Evolutionary conservation across 2,797 vertebrate genomes (phyloP).

Genomic region (Phalloptychus januarius): DNA sequence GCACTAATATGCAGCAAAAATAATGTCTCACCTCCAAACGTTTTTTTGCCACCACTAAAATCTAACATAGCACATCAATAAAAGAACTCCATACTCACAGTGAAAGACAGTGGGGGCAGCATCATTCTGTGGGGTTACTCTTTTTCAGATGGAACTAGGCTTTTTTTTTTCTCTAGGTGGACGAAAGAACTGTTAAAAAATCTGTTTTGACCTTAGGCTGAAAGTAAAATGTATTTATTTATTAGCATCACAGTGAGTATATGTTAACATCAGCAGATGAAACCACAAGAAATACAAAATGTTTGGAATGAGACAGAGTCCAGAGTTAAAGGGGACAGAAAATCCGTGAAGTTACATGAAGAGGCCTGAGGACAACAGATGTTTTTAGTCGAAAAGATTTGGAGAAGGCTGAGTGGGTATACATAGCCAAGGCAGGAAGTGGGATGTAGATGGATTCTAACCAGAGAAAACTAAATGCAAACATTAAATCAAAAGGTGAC

Average conservation of each 20-base stretch:
- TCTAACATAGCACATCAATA: background rate
- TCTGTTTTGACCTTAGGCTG: background rate
- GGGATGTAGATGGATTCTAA: background rate
- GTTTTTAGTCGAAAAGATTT: background rate
- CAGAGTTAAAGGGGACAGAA: background rate
- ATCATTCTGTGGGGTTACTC: background rate
- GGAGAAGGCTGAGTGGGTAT: background rate
- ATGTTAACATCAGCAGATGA: background rate
- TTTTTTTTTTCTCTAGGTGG: background rate
- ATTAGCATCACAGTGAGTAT: background rate
- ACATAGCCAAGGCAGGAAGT: background rate
- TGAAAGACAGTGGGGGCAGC: background rate
- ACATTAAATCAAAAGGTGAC: background rate
- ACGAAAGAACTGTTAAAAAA: background rate
- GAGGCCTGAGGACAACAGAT: background rate
- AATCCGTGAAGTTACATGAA: background rate
- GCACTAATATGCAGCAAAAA: slow-evolving; percentile 43
- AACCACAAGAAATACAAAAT: background rate
- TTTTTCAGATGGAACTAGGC: background rate
- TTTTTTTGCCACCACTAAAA: background rate
- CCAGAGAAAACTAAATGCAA: background rate
- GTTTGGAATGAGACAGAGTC: background rate
- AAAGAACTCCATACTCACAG: background rate
- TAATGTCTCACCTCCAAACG: slow-evolving; percentile 30
- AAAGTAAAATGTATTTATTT: background rate